Evolutionary conservation across 2,888 invertebrate species (phyloP), one percentile per base, ranked within the genome.

Genomic region (Trissolcus brochymenae): DNA sequence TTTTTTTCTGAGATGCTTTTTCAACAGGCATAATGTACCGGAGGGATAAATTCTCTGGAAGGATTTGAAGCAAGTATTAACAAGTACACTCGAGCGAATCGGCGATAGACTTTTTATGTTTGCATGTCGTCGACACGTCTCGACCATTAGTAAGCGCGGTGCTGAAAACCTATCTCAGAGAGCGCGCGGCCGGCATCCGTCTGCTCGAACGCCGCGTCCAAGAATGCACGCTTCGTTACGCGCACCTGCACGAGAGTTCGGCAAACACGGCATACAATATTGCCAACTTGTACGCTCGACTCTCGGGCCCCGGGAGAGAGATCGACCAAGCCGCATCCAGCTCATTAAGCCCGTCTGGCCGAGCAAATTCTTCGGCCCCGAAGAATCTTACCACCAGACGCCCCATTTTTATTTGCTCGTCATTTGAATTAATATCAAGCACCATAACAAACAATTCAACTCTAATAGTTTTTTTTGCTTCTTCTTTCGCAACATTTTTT

Each of bases 251-350:
- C 64, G 78, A 83, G 81, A 78, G 81, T 82, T 82, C 81, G 79
- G 82, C 73, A 82, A 83, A 83, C 81, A 81, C 77, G 73, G 76
- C 80, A 78, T 79, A 76, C 78, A 74, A 80, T 81, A 80, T 81
- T 79, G 80, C 79, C 78, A 79, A 78, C 79, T 81, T 81, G 81
- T 79, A 78, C 66, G 71, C 71, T 62, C 76, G 43, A 21, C 54
- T 29, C 29, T 51, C 35, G 62, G 51, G 53, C 54, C 67, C 53
- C 40, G 41, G 46, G 46, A 41, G 43, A 35, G 60, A 40, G 54
- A 46, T n/a, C 59, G 35, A 6, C 13, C 16, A 46, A 46, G 59
- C 67, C 49, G 51, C 71, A 55, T 54, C 59, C 14, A 49, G 72
- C 72, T 67, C 76, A 72, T 76, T 76, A 75, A 68, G 62, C 53